Conservation (phyloP, 64 coral and sea anemone species). For the Cladopsammia gracilis region DNA sequence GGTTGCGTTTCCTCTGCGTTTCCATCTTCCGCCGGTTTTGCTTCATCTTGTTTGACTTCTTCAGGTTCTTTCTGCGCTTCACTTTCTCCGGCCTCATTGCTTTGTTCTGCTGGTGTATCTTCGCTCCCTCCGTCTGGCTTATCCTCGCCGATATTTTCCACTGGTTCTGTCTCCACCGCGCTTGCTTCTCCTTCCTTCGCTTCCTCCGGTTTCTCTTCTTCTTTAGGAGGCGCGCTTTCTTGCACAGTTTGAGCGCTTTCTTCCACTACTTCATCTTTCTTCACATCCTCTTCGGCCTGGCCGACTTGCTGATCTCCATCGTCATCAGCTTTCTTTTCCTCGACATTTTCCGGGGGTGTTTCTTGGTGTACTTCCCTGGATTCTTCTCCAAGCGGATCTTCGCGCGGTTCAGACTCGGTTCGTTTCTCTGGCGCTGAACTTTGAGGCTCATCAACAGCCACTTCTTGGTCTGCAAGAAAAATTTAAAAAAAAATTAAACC, state of each 20-base stretch:
- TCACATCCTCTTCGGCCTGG: neutral
- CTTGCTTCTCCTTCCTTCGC: neutral
- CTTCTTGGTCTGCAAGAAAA: constrained; percentile 22
- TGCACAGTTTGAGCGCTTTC: neutral
- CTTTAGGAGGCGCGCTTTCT: neutral
- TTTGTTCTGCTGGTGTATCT: constrained; percentile 15
- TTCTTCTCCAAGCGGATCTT: constrained; percentile 73
- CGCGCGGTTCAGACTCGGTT: constrained; percentile 43
- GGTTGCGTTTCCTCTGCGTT: constrained; percentile 22
- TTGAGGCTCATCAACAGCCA: neutral
- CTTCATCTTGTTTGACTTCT: neutral
- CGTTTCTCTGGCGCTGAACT: constrained; percentile 12
- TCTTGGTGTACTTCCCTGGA: constrained; percentile 27
- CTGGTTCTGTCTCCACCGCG: neutral
- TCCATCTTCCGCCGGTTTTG: constrained; percentile 9
- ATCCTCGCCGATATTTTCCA: neutral
- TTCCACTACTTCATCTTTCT: neutral
- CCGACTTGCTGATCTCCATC: constrained; percentile 2
- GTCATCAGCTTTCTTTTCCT: neutral
- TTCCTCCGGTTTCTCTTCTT: neutral
- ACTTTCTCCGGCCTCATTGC: neutral
- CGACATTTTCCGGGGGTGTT: neutral
- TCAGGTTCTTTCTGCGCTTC: constrained; percentile 2
- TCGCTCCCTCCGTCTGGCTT: neutral
- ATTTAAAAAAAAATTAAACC: neutral